Percentiles rank a stretch among this genome's conserved stretches.
Conservation (phyloP, 2,797 vertebrate species). For the Lepus oiostolus region DNA sequence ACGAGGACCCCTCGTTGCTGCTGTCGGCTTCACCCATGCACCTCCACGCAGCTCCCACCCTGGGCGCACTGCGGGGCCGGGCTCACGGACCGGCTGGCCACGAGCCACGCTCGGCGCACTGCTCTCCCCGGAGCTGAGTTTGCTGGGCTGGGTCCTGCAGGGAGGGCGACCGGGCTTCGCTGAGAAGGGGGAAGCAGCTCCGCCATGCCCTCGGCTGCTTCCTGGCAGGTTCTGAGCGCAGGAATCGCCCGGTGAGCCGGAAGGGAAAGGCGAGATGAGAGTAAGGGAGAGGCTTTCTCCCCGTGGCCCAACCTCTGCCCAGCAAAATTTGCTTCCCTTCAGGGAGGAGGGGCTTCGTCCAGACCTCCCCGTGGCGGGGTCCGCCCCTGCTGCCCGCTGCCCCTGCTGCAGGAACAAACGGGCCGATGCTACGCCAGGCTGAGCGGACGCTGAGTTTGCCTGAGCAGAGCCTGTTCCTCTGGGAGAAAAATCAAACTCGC, state of each 20-base stretch:
- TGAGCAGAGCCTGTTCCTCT: not conserved
- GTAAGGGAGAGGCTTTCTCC: fast-evolving
- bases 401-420: fast-evolving
- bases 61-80: not conserved
- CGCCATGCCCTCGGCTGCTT: fast-evolving
- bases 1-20: not conserved
- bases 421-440: fast-evolving
- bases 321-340: not conserved
- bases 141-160: not conserved
- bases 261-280: not conserved
- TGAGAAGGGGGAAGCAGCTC: not conserved
- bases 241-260: fast-evolving
- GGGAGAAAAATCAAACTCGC: not conserved
- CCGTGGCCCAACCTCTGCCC: not conserved
- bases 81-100: not conserved
- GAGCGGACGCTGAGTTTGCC: fast-evolving
- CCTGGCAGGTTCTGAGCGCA: not conserved
- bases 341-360: not conserved
- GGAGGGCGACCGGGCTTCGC: not conserved
- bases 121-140: not conserved
- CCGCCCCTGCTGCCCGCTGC: not conserved
- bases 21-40: not conserved
- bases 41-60: conserved; percentile 27
- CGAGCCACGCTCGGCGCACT: not conserved
- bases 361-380: not conserved